Base-by-base conservation (phyloP, 2,113 vertebrate genomes). In the Lipotes vexillifer region DNA sequence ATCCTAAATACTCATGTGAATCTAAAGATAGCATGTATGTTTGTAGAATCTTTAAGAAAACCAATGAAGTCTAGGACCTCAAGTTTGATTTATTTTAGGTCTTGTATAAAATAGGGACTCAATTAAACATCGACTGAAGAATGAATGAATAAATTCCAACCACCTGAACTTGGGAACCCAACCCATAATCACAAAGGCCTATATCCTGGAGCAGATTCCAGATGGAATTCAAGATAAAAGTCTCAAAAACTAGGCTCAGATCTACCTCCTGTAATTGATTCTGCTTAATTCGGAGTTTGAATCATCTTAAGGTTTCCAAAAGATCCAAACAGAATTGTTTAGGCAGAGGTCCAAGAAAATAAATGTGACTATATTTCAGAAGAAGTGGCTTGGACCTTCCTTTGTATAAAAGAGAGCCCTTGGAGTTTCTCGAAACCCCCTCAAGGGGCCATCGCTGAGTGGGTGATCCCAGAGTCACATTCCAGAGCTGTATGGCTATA, bases 41-140 rank as follows among this genome's bases (percentile, higher is more conserved):
- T 92, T 97, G 90, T 78, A 57, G 27, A 77, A 74, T 77, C 55
- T 95, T 82, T 93, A 46, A 71, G 33, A 89, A 93, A 83, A 68
- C 38, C 3, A 63, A 23, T 25, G 20, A 87, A 77, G 15, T 68
- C n/a, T n/a, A 63, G 49, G 1, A 89, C 33, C 46, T 85, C 13
- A 93, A 27, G 2, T 77, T 91, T 59, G 14, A 65, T 69, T 94
- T 83, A 36, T 91, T 93, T n/a, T 61, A 66, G 2, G 17, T 88
- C 59, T 88, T 65, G 0, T 21, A 88, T 27, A 75, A 12, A 77
- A 13, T 17, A 77, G 12, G 31, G 13, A 83, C 6, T 93, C 63
- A 33, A 65, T 68, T 68, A 80, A 80, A 88, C 15, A 75, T 75
- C 85, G 65, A 81, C 21, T n/a, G 5, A 75, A 59, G 55, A 87